Evolutionary conservation across 2,113 vertebrate species (phyloP).

Genomic region (Trachemys scripta): DNA sequence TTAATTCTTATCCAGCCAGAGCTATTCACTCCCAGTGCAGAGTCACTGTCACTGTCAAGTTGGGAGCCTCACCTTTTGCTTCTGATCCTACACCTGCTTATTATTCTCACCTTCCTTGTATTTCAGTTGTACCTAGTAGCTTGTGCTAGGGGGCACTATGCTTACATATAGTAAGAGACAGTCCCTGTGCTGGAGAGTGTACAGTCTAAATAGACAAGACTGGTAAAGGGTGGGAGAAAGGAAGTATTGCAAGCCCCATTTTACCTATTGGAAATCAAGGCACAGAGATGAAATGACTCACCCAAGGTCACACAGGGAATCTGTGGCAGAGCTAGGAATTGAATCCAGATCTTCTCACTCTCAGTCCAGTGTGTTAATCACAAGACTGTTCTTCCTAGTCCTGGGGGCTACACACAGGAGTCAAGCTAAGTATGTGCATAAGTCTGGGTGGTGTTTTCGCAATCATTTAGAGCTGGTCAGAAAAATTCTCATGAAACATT

Average conservation of each 20-base stretch:
- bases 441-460: background rate
- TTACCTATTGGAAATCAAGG: background rate
- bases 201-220: too few species aligned
- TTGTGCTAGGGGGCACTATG: too few species aligned
- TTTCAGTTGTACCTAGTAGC: too few species aligned
- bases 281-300: rapidly evolving
- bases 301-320: background rate
- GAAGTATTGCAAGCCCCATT: background rate
- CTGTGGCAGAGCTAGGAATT: background rate
- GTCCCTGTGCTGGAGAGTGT: too few species aligned
- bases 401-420: background rate
- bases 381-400: background rate
- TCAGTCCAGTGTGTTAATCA: background rate
- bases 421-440: background rate
- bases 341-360: background rate
- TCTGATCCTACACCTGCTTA: too few species aligned
- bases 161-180: too few species aligned
- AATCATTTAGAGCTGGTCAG: background rate
- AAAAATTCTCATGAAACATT: background rate
- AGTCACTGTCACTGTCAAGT: rapidly evolving
- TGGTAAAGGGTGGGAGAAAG: background rate
- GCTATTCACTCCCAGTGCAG: background rate
- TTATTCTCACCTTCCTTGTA: too few species aligned
- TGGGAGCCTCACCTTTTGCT: background rate
- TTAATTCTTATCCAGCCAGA: background rate